These are phyloP conservation scores for Poecilia wingei DNA, from an alignment of 2,797 vertebrate genomes.

Conservation along the genomic window DNA sequence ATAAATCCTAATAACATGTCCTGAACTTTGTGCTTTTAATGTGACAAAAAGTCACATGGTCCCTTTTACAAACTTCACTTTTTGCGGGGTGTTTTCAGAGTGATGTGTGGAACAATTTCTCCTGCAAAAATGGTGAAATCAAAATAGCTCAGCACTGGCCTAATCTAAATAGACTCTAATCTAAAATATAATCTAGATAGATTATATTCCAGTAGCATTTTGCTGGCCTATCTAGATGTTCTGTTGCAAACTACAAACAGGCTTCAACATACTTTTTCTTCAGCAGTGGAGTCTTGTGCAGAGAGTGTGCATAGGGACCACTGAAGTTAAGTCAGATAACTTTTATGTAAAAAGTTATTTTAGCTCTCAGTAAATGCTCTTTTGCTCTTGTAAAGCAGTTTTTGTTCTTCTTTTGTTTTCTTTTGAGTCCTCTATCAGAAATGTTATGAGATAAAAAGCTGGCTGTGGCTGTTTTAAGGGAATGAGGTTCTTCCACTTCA, in stretches of 20 bases:
- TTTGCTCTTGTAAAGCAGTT: not conserved
- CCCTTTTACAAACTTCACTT: not conserved
- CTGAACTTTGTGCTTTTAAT: not conserved
- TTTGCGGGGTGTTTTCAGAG: not conserved
- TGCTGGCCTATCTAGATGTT: not conserved
- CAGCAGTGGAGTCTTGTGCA: not conserved
- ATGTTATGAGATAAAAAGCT: not conserved
- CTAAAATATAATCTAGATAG: not conserved
- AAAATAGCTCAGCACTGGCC: not conserved
- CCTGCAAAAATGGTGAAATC: not conserved
- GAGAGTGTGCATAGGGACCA: not conserved
- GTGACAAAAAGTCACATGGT: not conserved
- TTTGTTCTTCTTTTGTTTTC: not conserved
- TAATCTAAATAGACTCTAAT: not conserved
- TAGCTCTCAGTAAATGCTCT: not conserved
- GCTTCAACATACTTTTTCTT: not conserved
- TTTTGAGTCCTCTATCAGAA: not conserved
- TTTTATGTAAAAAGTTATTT: not conserved
- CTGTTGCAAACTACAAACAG: not conserved
- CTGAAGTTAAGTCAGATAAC: not conserved
- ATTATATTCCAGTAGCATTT: not conserved
- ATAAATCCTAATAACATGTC: not conserved
- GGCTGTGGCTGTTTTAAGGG: not conserved
- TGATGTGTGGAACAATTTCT: not conserved
- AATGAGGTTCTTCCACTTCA: not conserved